These are phyloP conservation scores for Myotis vivesi DNA, from an alignment of 2,797 vertebrate species.

Conservation along the genomic window DNA sequence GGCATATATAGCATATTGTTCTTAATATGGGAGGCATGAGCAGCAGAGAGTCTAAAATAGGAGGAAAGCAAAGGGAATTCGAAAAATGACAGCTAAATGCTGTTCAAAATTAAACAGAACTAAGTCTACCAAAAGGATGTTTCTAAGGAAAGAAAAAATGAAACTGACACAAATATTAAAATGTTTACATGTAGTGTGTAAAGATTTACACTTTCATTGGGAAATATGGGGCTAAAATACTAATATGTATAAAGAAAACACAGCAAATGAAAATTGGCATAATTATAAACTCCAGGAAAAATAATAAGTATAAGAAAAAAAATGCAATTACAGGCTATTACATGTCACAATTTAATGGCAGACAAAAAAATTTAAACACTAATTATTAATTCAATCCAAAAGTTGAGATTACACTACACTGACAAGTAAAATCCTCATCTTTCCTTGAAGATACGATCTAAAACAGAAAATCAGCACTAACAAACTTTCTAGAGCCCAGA, in stretches of 20 bases:
- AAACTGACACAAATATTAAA: constrained; percentile 7
- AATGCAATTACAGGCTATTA: neutral
- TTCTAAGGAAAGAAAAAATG: neutral
- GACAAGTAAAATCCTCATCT: neutral
- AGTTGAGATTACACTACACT: neutral
- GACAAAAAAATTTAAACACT: neutral
- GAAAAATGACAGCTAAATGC: neutral
- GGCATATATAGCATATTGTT: too few relatives aligned
- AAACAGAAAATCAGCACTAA: neutral
- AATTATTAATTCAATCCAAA: neutral
- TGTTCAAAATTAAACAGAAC: neutral
- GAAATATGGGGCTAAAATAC: neutral
- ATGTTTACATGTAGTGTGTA: neutral
- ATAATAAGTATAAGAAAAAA: neutral
- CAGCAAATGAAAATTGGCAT: neutral
- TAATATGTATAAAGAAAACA: neutral
- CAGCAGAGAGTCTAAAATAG: neutral
- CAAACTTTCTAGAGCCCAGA: neutral
- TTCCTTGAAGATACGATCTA: neutral
- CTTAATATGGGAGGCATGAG: neutral
- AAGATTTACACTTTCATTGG: neutral
- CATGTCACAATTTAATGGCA: neutral
- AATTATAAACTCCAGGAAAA: constrained; percentile 8
- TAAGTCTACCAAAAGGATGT: neutral
- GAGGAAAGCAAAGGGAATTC: neutral